Evolutionary conservation across 2,888 invertebrate species (phyloP).

Genomic region (Sycophila texana): DNA sequence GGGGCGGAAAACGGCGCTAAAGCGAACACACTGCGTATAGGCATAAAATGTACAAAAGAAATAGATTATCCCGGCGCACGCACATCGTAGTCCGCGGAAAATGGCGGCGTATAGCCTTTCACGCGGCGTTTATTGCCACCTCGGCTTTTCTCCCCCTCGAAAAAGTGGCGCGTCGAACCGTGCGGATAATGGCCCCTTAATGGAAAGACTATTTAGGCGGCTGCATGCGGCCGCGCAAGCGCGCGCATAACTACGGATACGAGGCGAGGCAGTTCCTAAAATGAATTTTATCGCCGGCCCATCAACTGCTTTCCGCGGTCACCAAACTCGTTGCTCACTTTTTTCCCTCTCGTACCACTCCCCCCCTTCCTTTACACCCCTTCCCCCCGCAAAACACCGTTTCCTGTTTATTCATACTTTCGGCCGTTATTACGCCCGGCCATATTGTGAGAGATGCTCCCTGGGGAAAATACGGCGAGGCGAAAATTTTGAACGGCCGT

Average conservation of each 20-base stretch:
- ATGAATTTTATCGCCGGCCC: constrained; percentile 58
- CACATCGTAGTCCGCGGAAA: neutral
- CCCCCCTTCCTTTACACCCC: neutral
- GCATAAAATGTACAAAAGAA: neutral
- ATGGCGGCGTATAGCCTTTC: neutral
- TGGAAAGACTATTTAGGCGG: constrained; percentile 52
- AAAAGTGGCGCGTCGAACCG: constrained; percentile 12
- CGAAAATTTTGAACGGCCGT: constrained; percentile 6
- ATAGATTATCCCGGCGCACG: too few species aligned
- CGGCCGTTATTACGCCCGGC: constrained; percentile 24
- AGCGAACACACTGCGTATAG: neutral
- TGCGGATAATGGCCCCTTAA: constrained; percentile 54
- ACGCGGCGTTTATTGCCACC: neutral
- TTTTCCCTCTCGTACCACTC: neutral
- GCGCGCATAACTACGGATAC: constrained; percentile 16
- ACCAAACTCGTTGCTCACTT: constrained; percentile 6
- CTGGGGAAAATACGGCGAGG: neutral
- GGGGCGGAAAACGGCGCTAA: too few species aligned
- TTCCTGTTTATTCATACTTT: constrained; percentile 47
- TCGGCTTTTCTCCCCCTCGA: neutral
- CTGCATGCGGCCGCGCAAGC: constrained; percentile 5
- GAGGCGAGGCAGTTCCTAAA: constrained; percentile 53
- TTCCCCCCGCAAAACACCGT: constrained; percentile 25
- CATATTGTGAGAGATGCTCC: constrained; percentile 21
- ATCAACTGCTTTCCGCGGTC: constrained; percentile 55